Base-by-base conservation (phyloP, 92 coral and sea anemone species). In the Desmophyllum pertusum region DNA sequence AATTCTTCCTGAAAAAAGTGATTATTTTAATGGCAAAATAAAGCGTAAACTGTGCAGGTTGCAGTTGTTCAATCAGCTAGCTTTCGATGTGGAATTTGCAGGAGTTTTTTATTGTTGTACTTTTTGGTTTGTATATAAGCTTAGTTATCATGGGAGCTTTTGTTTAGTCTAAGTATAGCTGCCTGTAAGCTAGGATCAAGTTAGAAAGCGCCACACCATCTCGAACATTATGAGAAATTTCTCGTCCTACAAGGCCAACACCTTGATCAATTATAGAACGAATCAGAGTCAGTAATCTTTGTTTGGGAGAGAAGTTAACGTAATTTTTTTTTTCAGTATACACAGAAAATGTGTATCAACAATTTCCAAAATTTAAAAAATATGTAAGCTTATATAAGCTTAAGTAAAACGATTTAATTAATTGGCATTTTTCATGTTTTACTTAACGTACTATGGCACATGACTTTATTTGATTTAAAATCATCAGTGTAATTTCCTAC, bases 141-240 rank as follows among this genome's bases (percentile, higher is more conserved):
- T n/a, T 65, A 21, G 23, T 3, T 15, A 3, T 7, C 1, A 3
- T 8, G n/a, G 2, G 9, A 5, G 70, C 45, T 23, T 36, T 67
- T 66, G 84, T 79, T 79, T 79, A 45, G 66, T 33, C 84, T 79
- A 45, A 3, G 31, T 13, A n/a, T n/a, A n/a, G n/a, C n/a, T 41
- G 14, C 19, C n/a, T 61, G 10, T 33, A 23, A 59, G 11, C 36
- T 33, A 0, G 57, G 72, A 29, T 39, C 42, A 3, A 40, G 10
- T 41, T 0, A 41, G 18, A 11, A 41, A 43, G 6, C 1, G 25
- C 27, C 25, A 5, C 41, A 9, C 72, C 5, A 4, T 15, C 37
- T 40, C 6, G 57, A 61, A 36, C n/a, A 19, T 15, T 13, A 4
- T 23, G 18, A 23, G 35, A 0, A 18, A 76, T 35, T 4, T 53